Conservation (phyloP, 1,140 invertebrate genomes). For the Copidosoma floridanum region DNA sequence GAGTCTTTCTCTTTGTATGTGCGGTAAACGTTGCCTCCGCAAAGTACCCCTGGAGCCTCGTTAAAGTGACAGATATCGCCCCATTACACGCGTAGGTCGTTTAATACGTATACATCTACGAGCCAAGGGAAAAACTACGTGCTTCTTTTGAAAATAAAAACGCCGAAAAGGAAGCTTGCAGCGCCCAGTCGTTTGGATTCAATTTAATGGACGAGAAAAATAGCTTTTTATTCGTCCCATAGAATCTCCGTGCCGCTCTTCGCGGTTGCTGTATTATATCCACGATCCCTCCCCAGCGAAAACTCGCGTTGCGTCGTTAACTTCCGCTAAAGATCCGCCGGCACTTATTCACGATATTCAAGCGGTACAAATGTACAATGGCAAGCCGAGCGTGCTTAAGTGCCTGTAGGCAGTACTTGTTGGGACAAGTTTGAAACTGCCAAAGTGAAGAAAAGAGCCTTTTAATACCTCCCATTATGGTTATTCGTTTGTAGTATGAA, state of each 20-base stretch:
- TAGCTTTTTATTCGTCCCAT: conserved; percentile 15
- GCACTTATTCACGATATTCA: neutral
- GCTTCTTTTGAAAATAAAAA: conserved; percentile 12
- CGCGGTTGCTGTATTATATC: conserved; percentile 4
- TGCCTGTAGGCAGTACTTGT: too few species aligned
- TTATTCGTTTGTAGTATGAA: too few species aligned
- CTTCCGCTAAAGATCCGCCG: conserved; percentile 19
- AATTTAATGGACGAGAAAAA: conserved; percentile 22
- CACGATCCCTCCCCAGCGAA: neutral
- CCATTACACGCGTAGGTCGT: neutral
- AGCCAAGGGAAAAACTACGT: neutral
- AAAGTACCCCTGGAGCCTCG: too few species aligned
- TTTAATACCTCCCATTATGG: too few species aligned
- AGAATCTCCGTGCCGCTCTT: neutral
- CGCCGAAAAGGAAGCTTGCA: neutral
- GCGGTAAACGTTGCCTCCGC: too few species aligned
- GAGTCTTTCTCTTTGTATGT: too few species aligned
- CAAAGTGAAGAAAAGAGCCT: too few species aligned
- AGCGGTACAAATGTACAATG: too few species aligned
- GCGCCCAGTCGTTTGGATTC: neutral
- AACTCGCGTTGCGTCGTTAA: conserved; percentile 22
- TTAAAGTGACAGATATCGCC: conserved; percentile 18
- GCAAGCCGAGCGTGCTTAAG: too few species aligned
- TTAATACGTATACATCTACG: neutral
- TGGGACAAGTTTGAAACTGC: too few species aligned